Percentiles rank a stretch among this genome's conserved stretches.
Conservation (phyloP, 2,113 vertebrate species). For the Misgurnus mizolepis region DNA sequence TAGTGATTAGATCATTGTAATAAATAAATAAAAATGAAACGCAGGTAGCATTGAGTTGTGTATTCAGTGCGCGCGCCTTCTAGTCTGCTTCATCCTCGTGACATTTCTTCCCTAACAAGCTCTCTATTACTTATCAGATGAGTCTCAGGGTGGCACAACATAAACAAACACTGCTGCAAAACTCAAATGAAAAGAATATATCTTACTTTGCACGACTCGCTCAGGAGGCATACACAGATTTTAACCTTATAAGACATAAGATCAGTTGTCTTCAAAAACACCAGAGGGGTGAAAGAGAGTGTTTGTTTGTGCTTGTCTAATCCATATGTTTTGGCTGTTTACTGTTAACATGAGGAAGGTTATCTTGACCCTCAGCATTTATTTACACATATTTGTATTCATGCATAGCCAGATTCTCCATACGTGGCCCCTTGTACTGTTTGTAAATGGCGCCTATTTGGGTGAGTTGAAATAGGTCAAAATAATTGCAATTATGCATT, state of each 20-base stretch:
- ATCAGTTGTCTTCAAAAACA: background rate
- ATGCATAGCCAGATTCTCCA: background rate
- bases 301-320: background rate
- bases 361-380: background rate
- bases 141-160: conserved; percentile 46
- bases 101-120: conserved; percentile 42
- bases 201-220: conserved; percentile 17
- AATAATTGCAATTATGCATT: background rate
- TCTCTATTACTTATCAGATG: conserved; percentile 47
- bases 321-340: conserved; percentile 16
- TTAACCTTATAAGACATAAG: conserved; percentile 7
- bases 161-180: conserved; percentile 42
- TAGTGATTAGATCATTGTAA: too few species aligned
- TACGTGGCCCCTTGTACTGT: background rate
- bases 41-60: too few species aligned
- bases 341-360: background rate
- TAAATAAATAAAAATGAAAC: too few species aligned
- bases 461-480: background rate
- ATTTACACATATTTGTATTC: background rate
- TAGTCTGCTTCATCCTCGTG: conserved; percentile 47
- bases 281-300: background rate
- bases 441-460: background rate
- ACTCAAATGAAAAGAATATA: conserved; percentile 36
- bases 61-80: conserved; percentile 29
- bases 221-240: background rate